Evolutionary conservation across 2,797 vertebrate species (phyloP), one percentile per base, ranked within the genome.

Genomic region (Limosa lapponica): DNA sequence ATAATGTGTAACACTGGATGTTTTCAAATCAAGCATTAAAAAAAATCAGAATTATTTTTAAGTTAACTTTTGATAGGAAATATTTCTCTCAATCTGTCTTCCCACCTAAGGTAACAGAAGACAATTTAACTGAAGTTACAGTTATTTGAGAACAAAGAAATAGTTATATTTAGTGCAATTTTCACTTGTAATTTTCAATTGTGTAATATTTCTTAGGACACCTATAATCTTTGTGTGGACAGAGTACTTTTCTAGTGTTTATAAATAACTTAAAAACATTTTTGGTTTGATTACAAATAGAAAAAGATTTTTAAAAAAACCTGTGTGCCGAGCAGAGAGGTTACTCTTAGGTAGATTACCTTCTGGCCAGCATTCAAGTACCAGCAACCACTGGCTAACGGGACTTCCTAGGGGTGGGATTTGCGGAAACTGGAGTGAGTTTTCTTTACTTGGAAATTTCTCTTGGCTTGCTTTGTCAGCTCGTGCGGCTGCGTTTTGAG

Each of bases 141-240:
- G 14, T 89, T 77, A 52, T 22, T 72, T 64, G 59, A 80, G 39
- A 82, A 65, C 15, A 69, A 79, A 87, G 89, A 54, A 93, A 46
- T 59, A 23, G 7, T 66, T 77, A 16, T 41, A 48, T 30, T 77
- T 82, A 61, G 20, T n/a, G 10, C 8, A 39, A 6, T 87, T 87
- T 75, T 77, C 24, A 57, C 18, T 36, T 87, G 27, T 37, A 28
- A 18, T 73, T 95, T 86, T 94, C 16, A 18, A 11, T 6, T 34
- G 8, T 30, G 7, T 71, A 41, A 1, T 71, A 16, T 75, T 91
- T 91, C 15, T 37, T 65, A 70, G 24, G 49, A 22, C 32, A 25
- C 8, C 8, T 2, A 0, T 49, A n/a, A 24, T 41, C 13, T 85
- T 70, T 75, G 11, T 25, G 41, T 72, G 32, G 24, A 32, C 61